Base-by-base conservation (phyloP, 2,113 vertebrate species). In the Micronycteris hirsuta region DNA sequence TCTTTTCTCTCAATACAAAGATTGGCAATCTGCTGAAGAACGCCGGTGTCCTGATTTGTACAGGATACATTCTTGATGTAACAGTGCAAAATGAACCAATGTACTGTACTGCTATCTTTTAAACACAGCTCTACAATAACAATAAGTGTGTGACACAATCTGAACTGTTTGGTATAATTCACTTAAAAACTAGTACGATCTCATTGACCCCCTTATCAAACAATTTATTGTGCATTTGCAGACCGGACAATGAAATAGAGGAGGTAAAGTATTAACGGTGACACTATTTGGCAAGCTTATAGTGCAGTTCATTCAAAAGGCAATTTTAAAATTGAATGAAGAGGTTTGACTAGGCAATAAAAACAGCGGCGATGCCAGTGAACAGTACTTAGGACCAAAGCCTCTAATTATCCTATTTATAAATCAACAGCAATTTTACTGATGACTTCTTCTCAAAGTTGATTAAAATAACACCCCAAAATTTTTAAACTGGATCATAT, bases 311-410 rank as follows among this genome's bases (percentile, higher is more conserved):
- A 99, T 99, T 99, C 99, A 99, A 99, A 99, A 99, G 99, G 99
- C 99, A 99, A 99, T 99, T 99, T 99, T 99, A 99, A 99, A 99
- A 99, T 99, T 99, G 99, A 99, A 99, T 99, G 98, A 99, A 98
- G 98, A 99, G 99, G 99, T 99, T 99, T 99, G 99, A 99, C 99
- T 99, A 99, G 99, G 99, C 99, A 99, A 99, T 99, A 99, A 99
- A 99, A 99, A 96, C 98, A 98, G 98, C 98, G 98, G 98, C 98
- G 98, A 98, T 98, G 98, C 98, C 98, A 99, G 98, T 93, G 97
- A 99, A 97, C 98, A 98, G 98, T 98, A 99, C 98, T 99, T 99
- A 98, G 98, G 98, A 98, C 97, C 97, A 98, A 99, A 98, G 98
- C 98, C 98, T 98, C 97, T 99, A 99, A 99, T 99, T 99, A 99